Evolutionary conservation across 2,888 invertebrate genomes (phyloP), one percentile per base, ranked within the genome.

Genomic region (Xanthorhoe designata): DNA sequence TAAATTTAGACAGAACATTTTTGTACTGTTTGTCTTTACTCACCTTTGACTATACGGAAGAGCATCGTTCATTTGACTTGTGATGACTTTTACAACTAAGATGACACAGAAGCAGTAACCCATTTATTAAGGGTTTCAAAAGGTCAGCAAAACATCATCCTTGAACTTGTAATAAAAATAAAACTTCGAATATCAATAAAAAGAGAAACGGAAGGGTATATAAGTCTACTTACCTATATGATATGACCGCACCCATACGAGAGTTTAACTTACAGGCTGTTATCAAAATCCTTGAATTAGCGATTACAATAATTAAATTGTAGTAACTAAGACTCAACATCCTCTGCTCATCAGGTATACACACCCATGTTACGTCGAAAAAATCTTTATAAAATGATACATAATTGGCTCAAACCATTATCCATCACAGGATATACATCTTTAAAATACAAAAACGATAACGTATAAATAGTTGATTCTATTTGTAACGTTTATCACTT

Each of bases 381-480:
- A 79, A 78, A 80, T 78, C 71, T 76, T 63, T 56, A 72, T 71
- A 64, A 76, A 81, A 78, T 74, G 65, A 78, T 70, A 75, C 65
- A 64, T 83, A 82, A 83, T 83, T 83, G 73, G 69, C 32, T 19
- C 47, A 72, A 77, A 75, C 71, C 69, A 62, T 75, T 77, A 74
- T 73, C 42, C 71, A 75, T 76, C 76, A 74, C 78, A 79, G 84
- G 83, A 82, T 82, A 79, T 79, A 78, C 74, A 77, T 73, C 74
- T 82, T 83, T 83, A 79, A 78, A 74, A 76, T 71, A 75, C 24
- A 13, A 78, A 72, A 78, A 78, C 61, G 55, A 63, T 67, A 65
- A 71, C 76, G 81, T 87, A 87, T 87, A 87, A 82, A 87, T 86
- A 86, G 79, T 67, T 74, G 78, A 76, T 56, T 66, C 77, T 72